A percentile compares a stretch with the other conserved stretches of the same genome.
Evolutionary conservation across 1,140 invertebrate species (phyloP).

Genomic region (Orius laevigatus): DNA sequence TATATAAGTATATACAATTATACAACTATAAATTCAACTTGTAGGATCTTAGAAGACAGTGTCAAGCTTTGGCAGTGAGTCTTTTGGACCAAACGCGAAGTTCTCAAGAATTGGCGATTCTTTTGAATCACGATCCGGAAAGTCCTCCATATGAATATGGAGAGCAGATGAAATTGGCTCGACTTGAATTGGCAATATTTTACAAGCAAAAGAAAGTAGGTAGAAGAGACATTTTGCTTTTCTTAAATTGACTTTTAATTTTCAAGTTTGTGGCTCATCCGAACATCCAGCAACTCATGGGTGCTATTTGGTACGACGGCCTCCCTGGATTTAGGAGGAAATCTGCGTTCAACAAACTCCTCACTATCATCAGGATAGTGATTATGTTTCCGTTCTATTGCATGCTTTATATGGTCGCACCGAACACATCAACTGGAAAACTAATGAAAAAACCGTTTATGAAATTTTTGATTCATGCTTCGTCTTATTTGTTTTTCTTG

Average conservation of each 20-base stretch:
- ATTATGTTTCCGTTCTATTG: constrained; percentile 75
- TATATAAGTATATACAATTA: too few relatives aligned
- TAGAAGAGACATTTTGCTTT: too few relatives aligned
- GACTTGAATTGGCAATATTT: constrained; percentile 73
- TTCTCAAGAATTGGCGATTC: constrained; percentile 78
- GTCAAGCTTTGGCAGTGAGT: constrained; percentile 82
- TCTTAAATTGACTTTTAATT: constrained; percentile 12
- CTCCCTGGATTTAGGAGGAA: constrained; percentile 75
- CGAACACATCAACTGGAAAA: constrained; percentile 53
- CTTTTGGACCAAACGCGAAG: constrained; percentile 75
- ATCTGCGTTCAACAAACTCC: constrained; percentile 42
- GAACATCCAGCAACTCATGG: constrained; percentile 80
- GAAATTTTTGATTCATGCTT: constrained; percentile 85
- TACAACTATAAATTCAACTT: constrained; percentile 2
- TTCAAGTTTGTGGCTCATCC: constrained; percentile 80
- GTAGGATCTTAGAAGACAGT: constrained; percentile 59
- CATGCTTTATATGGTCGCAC: constrained; percentile 60
- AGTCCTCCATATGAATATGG: constrained; percentile 45
- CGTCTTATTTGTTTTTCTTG: constrained; percentile 82
- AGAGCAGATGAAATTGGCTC: constrained; percentile 57
- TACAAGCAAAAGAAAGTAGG: constrained; percentile 83
- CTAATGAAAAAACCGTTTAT: constrained; percentile 81
- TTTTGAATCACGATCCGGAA: constrained; percentile 70
- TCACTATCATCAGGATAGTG: constrained; percentile 57
- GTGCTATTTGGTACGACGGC: constrained; percentile 83